Conservation (phyloP, 2,797 vertebrate genomes). For the Hybognathus amarus region DNA sequence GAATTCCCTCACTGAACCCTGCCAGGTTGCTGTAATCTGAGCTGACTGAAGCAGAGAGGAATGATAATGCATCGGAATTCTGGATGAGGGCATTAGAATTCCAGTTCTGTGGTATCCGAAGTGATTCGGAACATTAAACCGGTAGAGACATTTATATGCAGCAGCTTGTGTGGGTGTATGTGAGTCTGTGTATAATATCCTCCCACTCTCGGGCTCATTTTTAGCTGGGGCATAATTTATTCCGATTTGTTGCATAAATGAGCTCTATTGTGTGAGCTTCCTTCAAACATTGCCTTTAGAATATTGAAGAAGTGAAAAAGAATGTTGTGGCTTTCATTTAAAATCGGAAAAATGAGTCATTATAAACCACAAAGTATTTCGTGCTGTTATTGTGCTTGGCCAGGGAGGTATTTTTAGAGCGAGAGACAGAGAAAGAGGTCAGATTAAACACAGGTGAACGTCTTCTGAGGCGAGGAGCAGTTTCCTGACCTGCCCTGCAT, state of each 20-base stretch:
- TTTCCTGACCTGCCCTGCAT: background rate
- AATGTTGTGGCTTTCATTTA: background rate
- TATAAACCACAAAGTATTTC: background rate
- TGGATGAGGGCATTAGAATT: slow-evolving; percentile 13
- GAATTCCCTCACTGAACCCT: slow-evolving; percentile 18
- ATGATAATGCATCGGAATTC: slow-evolving; percentile 43
- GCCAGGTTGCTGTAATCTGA: slow-evolving; percentile 32
- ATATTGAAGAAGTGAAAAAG: background rate
- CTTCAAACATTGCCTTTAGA: slow-evolving; percentile 8
- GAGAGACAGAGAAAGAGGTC: slow-evolving; percentile 30
- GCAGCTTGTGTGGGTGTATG: slow-evolving; percentile 22
- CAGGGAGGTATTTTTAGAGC: slow-evolving; percentile 23
- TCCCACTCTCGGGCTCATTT: slow-evolving; percentile 1
- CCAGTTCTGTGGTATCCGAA: slow-evolving; percentile 17
- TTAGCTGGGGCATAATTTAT: slow-evolving; percentile 35
- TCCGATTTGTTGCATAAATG: slow-evolving; percentile 48
- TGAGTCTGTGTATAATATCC: slow-evolving; percentile 16
- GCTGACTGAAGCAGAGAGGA: slow-evolving; percentile 13
- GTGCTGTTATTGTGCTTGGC: background rate
- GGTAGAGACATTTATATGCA: slow-evolving; percentile 30
- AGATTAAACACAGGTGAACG: slow-evolving; percentile 13
- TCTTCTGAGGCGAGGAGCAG: background rate
- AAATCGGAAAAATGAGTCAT: background rate
- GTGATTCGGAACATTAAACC: slow-evolving; percentile 9
- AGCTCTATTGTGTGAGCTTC: slow-evolving; percentile 27